These are phyloP conservation scores for Drosophila ercepeae DNA, from an alignment of 1,140 invertebrate species.

Conservation along the genomic window DNA sequence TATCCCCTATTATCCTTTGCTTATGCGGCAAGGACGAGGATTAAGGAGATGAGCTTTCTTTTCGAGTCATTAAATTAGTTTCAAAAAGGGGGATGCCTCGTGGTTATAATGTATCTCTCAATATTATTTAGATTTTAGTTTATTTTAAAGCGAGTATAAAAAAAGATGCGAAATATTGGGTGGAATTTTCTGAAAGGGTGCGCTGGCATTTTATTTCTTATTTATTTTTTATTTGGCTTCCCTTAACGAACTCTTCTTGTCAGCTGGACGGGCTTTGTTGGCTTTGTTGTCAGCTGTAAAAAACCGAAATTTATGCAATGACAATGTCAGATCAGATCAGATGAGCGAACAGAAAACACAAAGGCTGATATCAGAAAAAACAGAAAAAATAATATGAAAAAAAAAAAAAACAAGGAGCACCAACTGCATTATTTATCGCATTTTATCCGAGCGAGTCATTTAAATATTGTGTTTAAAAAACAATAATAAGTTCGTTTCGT, in stretches of 20 bases:
- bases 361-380: conserved; percentile 6
- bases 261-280: conserved; percentile 19
- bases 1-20: not conserved
- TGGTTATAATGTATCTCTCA: no score
- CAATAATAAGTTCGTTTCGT: conserved; percentile 45
- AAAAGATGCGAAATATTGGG: not conserved
- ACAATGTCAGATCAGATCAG: conserved; percentile 40
- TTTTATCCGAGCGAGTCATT: conserved; percentile 66
- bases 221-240: conserved; percentile 32
- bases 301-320: conserved; percentile 70
- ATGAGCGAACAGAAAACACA: conserved; percentile 15
- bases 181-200: conserved; percentile 1
- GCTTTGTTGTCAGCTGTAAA: conserved; percentile 54
- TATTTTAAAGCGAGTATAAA: not conserved
- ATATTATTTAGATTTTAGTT: not conserved
- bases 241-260: conserved; percentile 45
- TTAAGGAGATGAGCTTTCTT: not conserved
- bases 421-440: conserved; percentile 73
- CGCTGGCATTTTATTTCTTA: conserved; percentile 1
- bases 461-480: conserved; percentile 74
- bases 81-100: conserved; percentile 1
- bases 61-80: not conserved
- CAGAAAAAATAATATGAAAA: not conserved
- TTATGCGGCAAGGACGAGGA: not conserved
- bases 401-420: not conserved